phyloP scores from a whole-genome alignment of 2,113 vertebrate species.

The Apodemus sylvaticus region DNA sequence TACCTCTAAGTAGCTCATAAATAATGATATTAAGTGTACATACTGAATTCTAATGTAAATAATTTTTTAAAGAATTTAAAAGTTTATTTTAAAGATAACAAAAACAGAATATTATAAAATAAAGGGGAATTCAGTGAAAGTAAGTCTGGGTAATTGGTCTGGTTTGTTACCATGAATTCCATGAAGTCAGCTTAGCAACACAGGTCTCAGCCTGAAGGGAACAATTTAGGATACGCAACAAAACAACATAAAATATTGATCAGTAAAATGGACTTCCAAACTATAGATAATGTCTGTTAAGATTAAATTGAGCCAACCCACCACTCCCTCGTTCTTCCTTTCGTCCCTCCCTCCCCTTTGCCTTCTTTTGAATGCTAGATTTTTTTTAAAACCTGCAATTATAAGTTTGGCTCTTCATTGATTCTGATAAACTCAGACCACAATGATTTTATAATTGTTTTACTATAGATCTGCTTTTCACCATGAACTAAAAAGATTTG shows the following conservation, averaged over 20 bases:
- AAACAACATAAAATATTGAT: not conserved
- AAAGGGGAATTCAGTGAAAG: not conserved
- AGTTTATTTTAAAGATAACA: not conserved
- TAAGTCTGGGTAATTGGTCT: not conserved
- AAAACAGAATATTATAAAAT: slow-evolving; percentile 20
- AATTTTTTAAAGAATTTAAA: not conserved
- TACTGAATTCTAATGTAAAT: not conserved
- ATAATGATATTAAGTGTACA: slow-evolving; percentile 1
- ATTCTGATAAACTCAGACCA: not conserved
- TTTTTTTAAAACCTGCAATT: not conserved
- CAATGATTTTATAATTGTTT: not conserved
- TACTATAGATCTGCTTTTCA: not conserved
- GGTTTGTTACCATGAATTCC: not conserved
- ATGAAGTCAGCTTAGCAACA: not conserved
- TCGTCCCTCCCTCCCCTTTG: not conserved
- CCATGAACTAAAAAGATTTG: not conserved
- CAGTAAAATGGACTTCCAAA: not conserved
- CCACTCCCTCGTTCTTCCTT: not conserved
- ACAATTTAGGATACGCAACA: not conserved
- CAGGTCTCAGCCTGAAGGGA: not conserved
- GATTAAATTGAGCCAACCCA: not conserved
- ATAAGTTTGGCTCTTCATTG: not conserved
- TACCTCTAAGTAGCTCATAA: not conserved
- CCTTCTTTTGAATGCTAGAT: not conserved
- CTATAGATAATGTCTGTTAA: not conserved